Evolutionary conservation across 2,888 invertebrate species (phyloP).

Genomic region (Monopis laevigella): DNA sequence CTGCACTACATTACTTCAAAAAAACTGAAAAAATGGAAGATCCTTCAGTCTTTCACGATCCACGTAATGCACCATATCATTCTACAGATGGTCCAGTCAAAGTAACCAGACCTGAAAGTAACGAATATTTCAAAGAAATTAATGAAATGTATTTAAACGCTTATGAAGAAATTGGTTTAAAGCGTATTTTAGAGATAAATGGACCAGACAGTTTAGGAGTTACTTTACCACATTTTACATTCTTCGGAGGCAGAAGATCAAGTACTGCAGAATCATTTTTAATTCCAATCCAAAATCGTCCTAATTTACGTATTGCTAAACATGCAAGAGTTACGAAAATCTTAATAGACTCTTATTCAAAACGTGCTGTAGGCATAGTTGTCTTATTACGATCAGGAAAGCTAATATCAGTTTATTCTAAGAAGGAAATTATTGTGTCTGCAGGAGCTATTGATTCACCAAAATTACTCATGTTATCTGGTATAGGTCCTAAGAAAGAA

Average conservation of each 20-base stretch:
- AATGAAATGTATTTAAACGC: constrained; percentile 3
- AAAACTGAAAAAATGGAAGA: constrained; percentile 51
- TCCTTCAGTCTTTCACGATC: constrained; percentile 42
- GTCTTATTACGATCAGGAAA: constrained; percentile 32
- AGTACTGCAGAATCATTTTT: constrained; percentile 64
- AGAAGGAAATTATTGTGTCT: constrained; percentile 45
- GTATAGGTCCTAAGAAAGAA: constrained; percentile 41
- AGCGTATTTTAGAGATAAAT: constrained; percentile 12
- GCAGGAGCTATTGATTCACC: constrained; percentile 50
- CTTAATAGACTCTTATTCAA: constrained; percentile 28
- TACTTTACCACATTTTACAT: constrained; percentile 16
- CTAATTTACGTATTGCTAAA: constrained; percentile 44
- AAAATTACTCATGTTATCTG: constrained; percentile 43
- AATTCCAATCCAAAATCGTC: constrained; percentile 33
- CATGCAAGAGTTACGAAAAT: constrained; percentile 33
- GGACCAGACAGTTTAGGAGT: constrained; percentile 9
- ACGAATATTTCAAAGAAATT: background rate
- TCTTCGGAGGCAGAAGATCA: constrained; percentile 47
- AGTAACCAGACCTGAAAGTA: background rate
- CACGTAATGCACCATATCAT: constrained; percentile 18
- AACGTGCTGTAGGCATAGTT: constrained; percentile 42
- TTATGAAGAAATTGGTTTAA: constrained; percentile 13
- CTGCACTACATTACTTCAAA: constrained; percentile 42
- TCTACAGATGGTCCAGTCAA: constrained; percentile 12
- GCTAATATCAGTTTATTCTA: constrained; percentile 30